Base-by-base conservation (phyloP, 2,113 vertebrate species). In the Pipra filicauda region DNA sequence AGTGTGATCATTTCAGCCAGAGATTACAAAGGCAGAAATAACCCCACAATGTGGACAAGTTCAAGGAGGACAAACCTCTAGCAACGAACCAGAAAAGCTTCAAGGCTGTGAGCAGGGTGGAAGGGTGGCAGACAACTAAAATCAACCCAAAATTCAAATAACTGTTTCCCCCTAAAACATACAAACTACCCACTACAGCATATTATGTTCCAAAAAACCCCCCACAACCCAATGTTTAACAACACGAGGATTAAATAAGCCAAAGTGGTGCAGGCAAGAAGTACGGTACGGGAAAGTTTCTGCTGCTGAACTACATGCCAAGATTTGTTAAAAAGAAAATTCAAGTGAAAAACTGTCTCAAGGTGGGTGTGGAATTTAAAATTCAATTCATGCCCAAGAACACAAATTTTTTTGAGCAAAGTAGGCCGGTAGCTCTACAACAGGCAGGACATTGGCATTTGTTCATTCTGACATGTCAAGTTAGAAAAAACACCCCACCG, bases 221-320 rank as follows among this genome's bases (percentile, higher is more conserved):
- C 0, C 0, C 30, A 49, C 28, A 85, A 28, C 22, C 26, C 31
- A 33, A 11, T 3, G 1, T 31, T 80, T 19, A 89, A 54, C 16
- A 70, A 31, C 10, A 23, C 0, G 0, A 88, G 16, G 15, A 66
- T 48, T 85, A 90, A 89, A 88, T 2, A 88, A 83, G 15, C 3
- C 48, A 22, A 77, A 11, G 8, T 5, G 12, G 31, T 4, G 0
- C 20, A 61, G 22, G 17, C 22, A 77, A 64, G 51, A 19, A 66
- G 26, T 35, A 69, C 62, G 81, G 41, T 28, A 88, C 3, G 54
- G 44, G 22, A 39, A 77, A 88, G 46, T 17, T 85, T 66, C 39
- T 91, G 74, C 22, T 58, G 44, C 23, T 33, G 15, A 88, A 69
- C 43, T 30, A 74, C 9, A 3, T 6, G 6, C 23, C 27, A 83